phyloP scores from a whole-genome alignment of 2,888 invertebrate genomes.

The Clivina fossor region DNA sequence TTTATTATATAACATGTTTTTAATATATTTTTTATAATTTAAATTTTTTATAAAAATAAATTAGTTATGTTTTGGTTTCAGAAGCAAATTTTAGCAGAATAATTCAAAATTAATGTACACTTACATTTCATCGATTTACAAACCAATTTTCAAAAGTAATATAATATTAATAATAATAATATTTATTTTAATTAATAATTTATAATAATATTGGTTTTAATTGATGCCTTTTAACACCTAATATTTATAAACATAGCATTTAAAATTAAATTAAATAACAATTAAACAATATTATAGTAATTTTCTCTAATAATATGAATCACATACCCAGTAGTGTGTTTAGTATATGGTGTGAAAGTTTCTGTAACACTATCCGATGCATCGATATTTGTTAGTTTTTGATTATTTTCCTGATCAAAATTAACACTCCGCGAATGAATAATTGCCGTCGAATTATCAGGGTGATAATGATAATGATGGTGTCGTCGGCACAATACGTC shows the following conservation, averaged over 20 bases:
- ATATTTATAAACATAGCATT: background rate
- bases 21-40: too few species aligned
- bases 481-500: constrained; percentile 9
- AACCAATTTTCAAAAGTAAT: too few species aligned
- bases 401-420: background rate
- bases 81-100: too few species aligned
- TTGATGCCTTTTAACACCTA: background rate
- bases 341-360: constrained; percentile 14
- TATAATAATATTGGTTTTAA: background rate
- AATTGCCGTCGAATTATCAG: constrained; percentile 8
- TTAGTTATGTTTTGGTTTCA: too few species aligned
- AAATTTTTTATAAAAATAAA: too few species aligned
- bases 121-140: too few species aligned
- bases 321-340: constrained; percentile 24
- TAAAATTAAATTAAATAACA: background rate
- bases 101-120: too few species aligned
- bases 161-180: too few species aligned
- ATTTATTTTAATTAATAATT: too few species aligned
- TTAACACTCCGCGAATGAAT: background rate
- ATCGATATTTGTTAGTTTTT: constrained; percentile 2
- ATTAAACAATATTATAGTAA: too few species aligned
- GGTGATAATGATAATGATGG: constrained; percentile 23
- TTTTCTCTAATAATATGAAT: too few species aligned
- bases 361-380: constrained; percentile 13
- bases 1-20: too few species aligned